These are phyloP conservation scores for Arctia plantaginis DNA, from an alignment of 2,888 invertebrate genomes.

Conservation along the genomic window DNA sequence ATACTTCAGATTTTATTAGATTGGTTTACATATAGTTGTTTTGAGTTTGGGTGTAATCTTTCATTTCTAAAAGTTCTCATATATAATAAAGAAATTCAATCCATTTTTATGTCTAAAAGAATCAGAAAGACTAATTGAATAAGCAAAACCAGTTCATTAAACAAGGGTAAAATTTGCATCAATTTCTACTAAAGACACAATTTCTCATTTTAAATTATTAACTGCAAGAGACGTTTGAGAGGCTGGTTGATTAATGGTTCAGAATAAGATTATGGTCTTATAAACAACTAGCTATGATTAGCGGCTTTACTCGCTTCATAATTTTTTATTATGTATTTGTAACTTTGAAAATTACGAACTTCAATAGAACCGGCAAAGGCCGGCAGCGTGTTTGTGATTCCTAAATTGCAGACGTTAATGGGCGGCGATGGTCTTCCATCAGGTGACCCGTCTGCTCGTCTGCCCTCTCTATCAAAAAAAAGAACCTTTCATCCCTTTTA, in stretches of 20 bases:
- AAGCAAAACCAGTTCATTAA: constrained; percentile 30
- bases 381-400: too few relatives aligned
- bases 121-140: constrained; percentile 23
- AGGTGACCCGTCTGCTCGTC: too few relatives aligned
- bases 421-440: too few relatives aligned
- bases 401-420: too few relatives aligned
- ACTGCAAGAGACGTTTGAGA: constrained; percentile 23
- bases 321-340: too few relatives aligned
- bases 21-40: not conserved
- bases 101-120: not conserved
- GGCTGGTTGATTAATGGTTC: constrained; percentile 28
- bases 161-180: constrained; percentile 20
- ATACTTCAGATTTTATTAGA: not conserved
- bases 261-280: not conserved
- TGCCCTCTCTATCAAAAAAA: too few relatives aligned
- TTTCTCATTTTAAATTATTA: constrained; percentile 26
- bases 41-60: not conserved
- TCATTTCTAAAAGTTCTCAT: too few relatives aligned
- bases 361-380: too few relatives aligned
- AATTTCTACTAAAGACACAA: constrained; percentile 18
- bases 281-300: too few relatives aligned
- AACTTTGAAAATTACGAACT: too few relatives aligned
- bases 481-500: too few relatives aligned
- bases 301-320: too few relatives aligned
- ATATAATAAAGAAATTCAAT: not conserved